Evolutionary conservation across 2,113 vertebrate species (phyloP).

Genomic region (Acanthisitta chloris): DNA sequence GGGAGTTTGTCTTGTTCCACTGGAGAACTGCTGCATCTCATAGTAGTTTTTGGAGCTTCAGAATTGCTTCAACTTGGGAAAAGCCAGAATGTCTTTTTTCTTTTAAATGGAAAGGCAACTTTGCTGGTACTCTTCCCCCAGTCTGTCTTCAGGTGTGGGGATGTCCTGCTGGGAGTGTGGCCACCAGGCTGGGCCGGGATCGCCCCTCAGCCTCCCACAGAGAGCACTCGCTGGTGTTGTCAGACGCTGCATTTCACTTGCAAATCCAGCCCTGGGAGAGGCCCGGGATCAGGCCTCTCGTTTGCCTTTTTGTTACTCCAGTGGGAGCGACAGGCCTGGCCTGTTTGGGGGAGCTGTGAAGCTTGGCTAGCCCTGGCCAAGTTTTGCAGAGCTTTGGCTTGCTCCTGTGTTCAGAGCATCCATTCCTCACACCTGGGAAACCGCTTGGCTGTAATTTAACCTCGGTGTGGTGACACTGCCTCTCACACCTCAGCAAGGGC

Average conservation of each 20-base stretch:
- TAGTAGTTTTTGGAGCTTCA: not conserved
- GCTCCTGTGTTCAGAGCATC: not conserved
- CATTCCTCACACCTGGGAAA: not conserved
- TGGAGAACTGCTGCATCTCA: not conserved
- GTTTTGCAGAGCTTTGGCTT: not conserved
- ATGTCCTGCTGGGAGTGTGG: too few relatives aligned
- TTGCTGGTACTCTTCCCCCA: not conserved
- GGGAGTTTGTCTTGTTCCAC: not conserved
- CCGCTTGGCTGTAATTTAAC: not conserved
- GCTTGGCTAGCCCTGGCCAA: conserved; percentile 27
- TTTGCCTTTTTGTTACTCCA: conserved; percentile 52
- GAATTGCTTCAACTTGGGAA: not conserved
- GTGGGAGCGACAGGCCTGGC: not conserved
- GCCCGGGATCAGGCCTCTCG: conserved; percentile 57
- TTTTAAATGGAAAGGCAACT: not conserved
- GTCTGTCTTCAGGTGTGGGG: not conserved
- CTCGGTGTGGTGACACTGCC: not conserved
- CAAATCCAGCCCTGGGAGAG: conserved; percentile 31
- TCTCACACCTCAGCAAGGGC: not conserved
- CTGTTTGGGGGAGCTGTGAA: conserved; percentile 11
- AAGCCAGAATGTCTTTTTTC: not conserved
- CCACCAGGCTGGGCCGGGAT: too few relatives aligned
- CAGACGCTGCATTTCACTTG: conserved; percentile 60
- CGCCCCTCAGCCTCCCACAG: conserved; percentile 13
- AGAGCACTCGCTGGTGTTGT: conserved; percentile 43